Conservation (phyloP, 2,888 invertebrate genomes). For the Uropetala carovei region DNA sequence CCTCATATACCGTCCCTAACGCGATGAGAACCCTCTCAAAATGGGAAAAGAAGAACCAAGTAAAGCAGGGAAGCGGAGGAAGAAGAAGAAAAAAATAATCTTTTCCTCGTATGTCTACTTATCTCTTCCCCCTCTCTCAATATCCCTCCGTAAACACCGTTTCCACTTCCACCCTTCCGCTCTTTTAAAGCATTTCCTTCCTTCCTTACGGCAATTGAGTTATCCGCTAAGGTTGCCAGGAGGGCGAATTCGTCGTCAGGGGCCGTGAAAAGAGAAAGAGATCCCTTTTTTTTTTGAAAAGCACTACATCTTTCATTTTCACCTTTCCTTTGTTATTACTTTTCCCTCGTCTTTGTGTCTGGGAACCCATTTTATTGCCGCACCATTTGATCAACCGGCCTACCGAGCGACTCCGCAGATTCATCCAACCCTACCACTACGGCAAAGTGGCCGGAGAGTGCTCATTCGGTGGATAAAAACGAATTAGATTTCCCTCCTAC, state of each 20-base stretch:
- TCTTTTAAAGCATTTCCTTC: not conserved
- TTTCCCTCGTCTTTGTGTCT: slow-evolving; percentile 6
- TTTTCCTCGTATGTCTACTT: not conserved
- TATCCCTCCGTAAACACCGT: not conserved
- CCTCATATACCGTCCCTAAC: too few species aligned
- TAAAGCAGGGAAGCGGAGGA: not conserved
- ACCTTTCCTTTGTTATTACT: slow-evolving; percentile 40
- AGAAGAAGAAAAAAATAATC: not conserved
- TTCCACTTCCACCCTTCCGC: not conserved
- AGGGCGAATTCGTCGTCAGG: slow-evolving; percentile 2
- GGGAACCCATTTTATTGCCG: not conserved
- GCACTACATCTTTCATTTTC: slow-evolving; percentile 7
- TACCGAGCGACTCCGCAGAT: not conserved
- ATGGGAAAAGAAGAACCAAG: too few species aligned
- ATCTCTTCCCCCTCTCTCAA: not conserved
- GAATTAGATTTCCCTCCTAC: too few species aligned
- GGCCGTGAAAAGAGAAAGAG: not conserved
- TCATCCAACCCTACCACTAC: not conserved
- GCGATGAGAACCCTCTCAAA: too few species aligned
- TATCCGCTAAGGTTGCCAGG: not conserved
- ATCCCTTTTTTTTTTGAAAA: not conserved
- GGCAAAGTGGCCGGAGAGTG: not conserved
- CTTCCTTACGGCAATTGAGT: slow-evolving; percentile 9
- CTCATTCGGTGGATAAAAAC: slow-evolving; percentile 1
- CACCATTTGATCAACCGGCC: not conserved